Evolutionary conservation across 2,888 invertebrate species (phyloP), one percentile per base, ranked within the genome.

Genomic region (Andrena flavipes): DNA sequence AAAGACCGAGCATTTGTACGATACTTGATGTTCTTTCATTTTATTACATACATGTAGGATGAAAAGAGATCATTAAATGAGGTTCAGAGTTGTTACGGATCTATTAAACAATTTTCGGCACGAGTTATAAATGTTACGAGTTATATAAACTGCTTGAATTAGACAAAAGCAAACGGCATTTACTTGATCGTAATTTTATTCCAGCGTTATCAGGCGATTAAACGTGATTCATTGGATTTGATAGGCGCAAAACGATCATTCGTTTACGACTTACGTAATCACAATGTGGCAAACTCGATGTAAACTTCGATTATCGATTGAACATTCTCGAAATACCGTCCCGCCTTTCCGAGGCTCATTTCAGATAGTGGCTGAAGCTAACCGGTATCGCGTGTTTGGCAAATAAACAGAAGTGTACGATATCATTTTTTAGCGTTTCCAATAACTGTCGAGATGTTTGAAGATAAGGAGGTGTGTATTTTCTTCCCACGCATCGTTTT

Each of bases 261-360:
- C 51, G 48, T 64, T 60, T 42, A 42, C 42, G 42, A 13, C 1
- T 69, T 77, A 76, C n/a, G 64, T 76, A 82, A 82, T 49, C 54
- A 26, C 30, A 67, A 62, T n/a, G 20, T 13, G 56, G 16, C 33
- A 30, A 33, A 42, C 6, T 75, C 60, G 68, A 72, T 42, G 59
- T 67, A 62, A 68, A 35, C 13, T 60, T 84, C 80, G 83, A 84
- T 56, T 71, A 71, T 84, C 83, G 78, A 83, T 67, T 67, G 20
- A 23, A 20, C 10, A 33, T 49, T 56, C 48, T 70, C 62, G 68
- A 69, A 62, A 48, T 56, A 0, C 51, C 7, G n/a, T 51, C 51
- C 20, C 2, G 30, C 1, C 49, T 29, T 8, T 73, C 8, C 20
- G 35, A n/a, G 59, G 67, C 76, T 73, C 6, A 63, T 63, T 85